Base-by-base conservation (phyloP, 2,113 vertebrate species). In the Scophthalmus maximus region DNA sequence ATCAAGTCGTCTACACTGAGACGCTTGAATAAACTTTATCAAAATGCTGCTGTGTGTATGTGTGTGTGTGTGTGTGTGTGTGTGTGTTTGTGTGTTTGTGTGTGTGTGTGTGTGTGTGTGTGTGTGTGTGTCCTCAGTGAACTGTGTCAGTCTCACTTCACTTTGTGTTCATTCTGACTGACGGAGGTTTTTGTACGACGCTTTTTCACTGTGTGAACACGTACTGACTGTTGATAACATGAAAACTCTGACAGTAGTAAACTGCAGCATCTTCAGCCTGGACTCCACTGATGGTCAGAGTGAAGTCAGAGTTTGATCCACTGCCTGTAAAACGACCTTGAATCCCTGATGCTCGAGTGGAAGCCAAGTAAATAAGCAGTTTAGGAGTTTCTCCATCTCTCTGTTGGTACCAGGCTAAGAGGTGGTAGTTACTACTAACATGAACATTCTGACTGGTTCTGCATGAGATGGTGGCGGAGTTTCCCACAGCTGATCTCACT, bases 131-230 rank as follows among this genome's bases (percentile, higher is more conserved):
- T 56, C 38, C n/a, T n/a, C n/a, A n/a, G n/a, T n/a, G n/a, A n/a
- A n/a, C n/a, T n/a, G n/a, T n/a, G n/a, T n/a, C n/a, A 57, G 38
- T 32, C 4, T 38, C 34, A 53, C 1, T 44, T 64, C 44, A 66
- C 50, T 77, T 50, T 65, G 44, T 51, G 30, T 82, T 74, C 74
- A 60, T 17, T 60, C 20, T 23, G 40, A 60, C 44, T 60, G 44
- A 76, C 29, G 67, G 61, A 75, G 59, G 74, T 79, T 76, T 83
- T 76, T 79, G 71, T 79, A 76, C 36, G 56, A 71, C 8, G n/a
- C 9, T 40, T 44, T 83, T 59, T 76, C 72, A 79, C 81, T 68
- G 76, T 84, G 76, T 83, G 71, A 68, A 72, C 67, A 34, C 0
- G 0, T 0, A 0, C 22, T 38, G 32, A 20, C 51, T 70, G 63